A percentile compares a stretch with the other conserved stretches of the same genome.
Conservation (phyloP, 1,140 invertebrate genomes). For the Drosophila obscura region DNA sequence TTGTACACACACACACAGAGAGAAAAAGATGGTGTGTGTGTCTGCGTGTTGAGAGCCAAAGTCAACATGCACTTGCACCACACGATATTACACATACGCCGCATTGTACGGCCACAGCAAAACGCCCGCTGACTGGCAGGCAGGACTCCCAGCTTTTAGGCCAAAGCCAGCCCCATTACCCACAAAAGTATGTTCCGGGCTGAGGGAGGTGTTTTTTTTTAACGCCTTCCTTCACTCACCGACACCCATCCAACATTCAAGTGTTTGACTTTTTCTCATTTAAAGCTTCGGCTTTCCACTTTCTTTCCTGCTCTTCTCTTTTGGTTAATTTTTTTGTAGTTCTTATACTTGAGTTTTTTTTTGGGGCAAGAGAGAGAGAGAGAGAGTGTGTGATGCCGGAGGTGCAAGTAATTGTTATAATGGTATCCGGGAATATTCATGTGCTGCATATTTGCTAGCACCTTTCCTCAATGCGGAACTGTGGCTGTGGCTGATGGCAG, state of each 20-base stretch:
- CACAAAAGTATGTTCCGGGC: conserved; percentile 63
- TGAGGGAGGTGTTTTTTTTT: conserved; percentile 19
- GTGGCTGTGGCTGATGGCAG: conserved; percentile 11
- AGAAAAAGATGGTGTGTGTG: conserved; percentile 11
- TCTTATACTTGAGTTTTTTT: conserved; percentile 11
- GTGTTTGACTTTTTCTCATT: conserved; percentile 55
- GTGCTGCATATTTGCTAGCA: conserved; percentile 35
- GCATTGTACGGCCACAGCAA: conserved; percentile 35
- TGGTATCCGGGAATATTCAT: conserved; percentile 48
- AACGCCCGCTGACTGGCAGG: conserved; percentile 13
- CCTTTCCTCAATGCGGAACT: conserved; percentile 34
- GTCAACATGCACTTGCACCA: conserved; percentile 66
- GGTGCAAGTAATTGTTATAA: conserved; percentile 61
- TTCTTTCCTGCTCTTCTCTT: conserved; percentile 1
- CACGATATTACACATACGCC: conserved; percentile 63
- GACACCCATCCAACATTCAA: conserved; percentile 18
- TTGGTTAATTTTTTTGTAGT: conserved; percentile 37
- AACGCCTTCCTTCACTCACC: conserved; percentile 59
- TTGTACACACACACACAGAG: conserved; percentile 54
- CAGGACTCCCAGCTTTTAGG: conserved; percentile 26
- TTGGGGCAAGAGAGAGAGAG: conserved; percentile 18
- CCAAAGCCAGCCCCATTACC: conserved; percentile 62
- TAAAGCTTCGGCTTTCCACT: conserved; percentile 29
- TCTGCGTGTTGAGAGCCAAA: conserved; percentile 42
- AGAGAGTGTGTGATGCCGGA: conserved; percentile 4